phyloP scores from a whole-genome alignment of 1,140 invertebrate genomes.

The Campoletis sonorensis region DNA sequence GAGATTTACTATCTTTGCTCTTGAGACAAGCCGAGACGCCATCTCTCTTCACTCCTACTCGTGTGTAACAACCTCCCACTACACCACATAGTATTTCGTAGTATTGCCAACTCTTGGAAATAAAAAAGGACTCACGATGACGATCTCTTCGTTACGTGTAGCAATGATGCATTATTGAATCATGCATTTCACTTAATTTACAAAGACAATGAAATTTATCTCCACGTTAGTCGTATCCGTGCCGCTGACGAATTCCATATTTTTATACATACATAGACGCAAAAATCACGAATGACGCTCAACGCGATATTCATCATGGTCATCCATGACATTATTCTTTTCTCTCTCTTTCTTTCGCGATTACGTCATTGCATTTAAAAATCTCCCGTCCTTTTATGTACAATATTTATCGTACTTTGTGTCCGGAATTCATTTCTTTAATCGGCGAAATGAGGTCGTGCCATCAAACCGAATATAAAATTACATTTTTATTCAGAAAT shows the following conservation, averaged over 20 bases:
- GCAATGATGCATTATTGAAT: conserved; percentile 28
- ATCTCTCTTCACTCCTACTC: background rate
- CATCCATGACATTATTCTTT: conserved; percentile 18
- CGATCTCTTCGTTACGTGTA: background rate
- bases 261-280: background rate
- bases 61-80: background rate
- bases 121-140: background rate
- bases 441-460: background rate
- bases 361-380: conserved; percentile 23
- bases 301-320: conserved; percentile 26
- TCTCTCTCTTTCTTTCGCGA: background rate
- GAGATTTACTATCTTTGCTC: background rate
- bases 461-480: background rate
- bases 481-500: too few relatives aligned
- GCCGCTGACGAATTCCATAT: background rate
- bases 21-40: background rate
- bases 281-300: background rate
- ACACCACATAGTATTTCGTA: conserved; percentile 16
- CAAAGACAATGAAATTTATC: background rate
- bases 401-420: conserved; percentile 16
- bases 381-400: conserved; percentile 10
- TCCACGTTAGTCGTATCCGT: background rate
- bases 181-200: background rate
- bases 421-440: background rate
- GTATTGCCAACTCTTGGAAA: conserved; percentile 9